Evolutionary conservation across 2,888 invertebrate genomes (phyloP).

Genomic region (Odontomyia ornata): DNA sequence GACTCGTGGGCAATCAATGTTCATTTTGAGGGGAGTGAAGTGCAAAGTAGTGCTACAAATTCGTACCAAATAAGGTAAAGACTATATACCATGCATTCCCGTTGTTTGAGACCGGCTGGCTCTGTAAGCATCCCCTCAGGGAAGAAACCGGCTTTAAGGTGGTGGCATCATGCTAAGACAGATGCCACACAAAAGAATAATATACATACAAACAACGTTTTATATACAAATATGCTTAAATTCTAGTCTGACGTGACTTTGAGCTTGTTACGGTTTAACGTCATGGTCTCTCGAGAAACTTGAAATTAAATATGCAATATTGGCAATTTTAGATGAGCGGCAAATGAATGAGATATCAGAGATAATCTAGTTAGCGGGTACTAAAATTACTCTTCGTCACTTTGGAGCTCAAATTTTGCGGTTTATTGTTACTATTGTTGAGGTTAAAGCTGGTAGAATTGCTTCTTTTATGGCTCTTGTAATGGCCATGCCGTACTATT

Average conservation of each 20-base stretch:
- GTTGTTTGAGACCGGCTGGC: not conserved
- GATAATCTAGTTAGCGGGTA: not conserved
- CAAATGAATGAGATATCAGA: not conserved
- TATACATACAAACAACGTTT: no score
- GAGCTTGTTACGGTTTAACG: not conserved
- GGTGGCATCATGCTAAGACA: not conserved
- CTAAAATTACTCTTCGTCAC: not conserved
- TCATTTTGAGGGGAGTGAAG: constrained; percentile 1
- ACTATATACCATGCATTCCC: not conserved
- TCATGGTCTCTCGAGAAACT: not conserved
- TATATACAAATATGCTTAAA: not conserved
- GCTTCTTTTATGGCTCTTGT: no score
- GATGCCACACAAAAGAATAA: not conserved
- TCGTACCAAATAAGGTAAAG: constrained; percentile 43
- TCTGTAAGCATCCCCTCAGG: not conserved
- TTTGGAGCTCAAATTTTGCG: not conserved
- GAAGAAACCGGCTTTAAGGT: not conserved
- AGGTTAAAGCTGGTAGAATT: no score
- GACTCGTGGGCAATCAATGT: not conserved
- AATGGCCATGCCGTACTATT: no score
- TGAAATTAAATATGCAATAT: no score
- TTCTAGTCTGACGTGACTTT: not conserved
- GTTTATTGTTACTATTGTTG: not conserved
- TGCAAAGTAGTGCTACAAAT: not conserved
- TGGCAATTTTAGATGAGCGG: no score